Conservation (phyloP, 2,888 invertebrate genomes). For the Parnassius glacialis region DNA sequence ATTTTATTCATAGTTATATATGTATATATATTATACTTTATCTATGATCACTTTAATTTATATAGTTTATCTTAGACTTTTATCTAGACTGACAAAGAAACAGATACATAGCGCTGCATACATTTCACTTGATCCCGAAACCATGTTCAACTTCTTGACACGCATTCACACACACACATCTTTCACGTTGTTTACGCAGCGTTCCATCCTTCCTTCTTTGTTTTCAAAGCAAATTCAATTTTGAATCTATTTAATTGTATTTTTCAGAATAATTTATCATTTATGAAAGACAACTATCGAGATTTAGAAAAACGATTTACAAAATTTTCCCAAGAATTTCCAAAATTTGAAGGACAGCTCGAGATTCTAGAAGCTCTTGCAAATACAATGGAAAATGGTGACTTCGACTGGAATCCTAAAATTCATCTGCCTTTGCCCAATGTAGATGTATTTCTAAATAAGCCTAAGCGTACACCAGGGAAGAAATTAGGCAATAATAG, state of each 20-base stretch:
- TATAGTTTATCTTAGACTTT: too few species aligned
- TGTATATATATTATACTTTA: too few species aligned
- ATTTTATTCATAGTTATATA: too few species aligned
- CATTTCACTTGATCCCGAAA: too few species aligned
- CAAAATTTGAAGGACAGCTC: constrained; percentile 64
- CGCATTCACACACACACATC: too few species aligned
- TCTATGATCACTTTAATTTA: too few species aligned
- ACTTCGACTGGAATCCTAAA: constrained; percentile 47
- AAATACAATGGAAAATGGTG: constrained; percentile 42
- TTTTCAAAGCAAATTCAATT: too few species aligned
- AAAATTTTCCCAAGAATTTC: constrained; percentile 54
- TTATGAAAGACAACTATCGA: constrained; percentile 51
- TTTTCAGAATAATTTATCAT: constrained; percentile 56
- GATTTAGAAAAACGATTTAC: constrained; percentile 54
- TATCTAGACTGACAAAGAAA: too few species aligned
- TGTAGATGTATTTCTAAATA: constrained; percentile 43
- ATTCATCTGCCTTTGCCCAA: constrained; percentile 41
- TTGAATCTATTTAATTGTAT: not conserved
- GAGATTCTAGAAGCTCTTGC: constrained; percentile 58
- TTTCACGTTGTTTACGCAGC: too few species aligned
- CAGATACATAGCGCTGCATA: too few species aligned
- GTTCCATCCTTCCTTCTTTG: too few species aligned
- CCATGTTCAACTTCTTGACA: too few species aligned
- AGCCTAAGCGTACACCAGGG: constrained; percentile 17
- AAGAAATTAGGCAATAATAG: constrained; percentile 31